Evolutionary conservation across 2,888 invertebrate species (phyloP).

Genomic region (Meliscaeva auricollis): DNA sequence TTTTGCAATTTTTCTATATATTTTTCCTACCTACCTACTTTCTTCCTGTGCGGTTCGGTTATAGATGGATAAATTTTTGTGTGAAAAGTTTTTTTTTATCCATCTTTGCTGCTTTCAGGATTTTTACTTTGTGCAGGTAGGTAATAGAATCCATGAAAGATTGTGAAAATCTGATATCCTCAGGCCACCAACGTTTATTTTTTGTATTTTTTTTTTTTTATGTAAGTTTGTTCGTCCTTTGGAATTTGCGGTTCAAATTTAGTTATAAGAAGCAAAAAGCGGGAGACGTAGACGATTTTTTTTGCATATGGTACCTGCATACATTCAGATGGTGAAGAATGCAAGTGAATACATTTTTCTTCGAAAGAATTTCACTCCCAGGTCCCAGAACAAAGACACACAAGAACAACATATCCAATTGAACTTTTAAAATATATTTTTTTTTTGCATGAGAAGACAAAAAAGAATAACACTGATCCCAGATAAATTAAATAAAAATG

Average conservation of each 20-base stretch:
- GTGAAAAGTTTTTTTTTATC: conserved; percentile 22
- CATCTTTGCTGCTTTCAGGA: not conserved
- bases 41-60: conserved; percentile 11
- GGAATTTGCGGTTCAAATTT: conserved; percentile 18
- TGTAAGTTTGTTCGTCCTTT: conserved; percentile 29
- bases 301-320: conserved; percentile 24
- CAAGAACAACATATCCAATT: conserved; percentile 16
- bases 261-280: conserved; percentile 19
- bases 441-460: not conserved
- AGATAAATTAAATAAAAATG: conserved; percentile 8
- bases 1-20: conserved; percentile 26
- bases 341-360: conserved; percentile 17
- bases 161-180: conserved; percentile 44
- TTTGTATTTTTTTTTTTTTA: not conserved
- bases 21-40: conserved; percentile 7
- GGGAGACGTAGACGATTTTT: not conserved
- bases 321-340: conserved; percentile 10
- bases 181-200: conserved; percentile 33
- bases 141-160: conserved; percentile 39
- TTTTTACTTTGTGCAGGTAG: conserved; percentile 27
- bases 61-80: conserved; percentile 31
- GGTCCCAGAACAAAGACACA: conserved; percentile 28
- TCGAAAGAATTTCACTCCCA: conserved; percentile 3
- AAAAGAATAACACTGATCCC: conserved; percentile 4
- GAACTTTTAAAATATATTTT: conserved; percentile 14